Percentiles rank a stretch among this genome's conserved stretches.
These are phyloP conservation scores for Coturnix japonica DNA, from an alignment of 2,113 vertebrate genomes.

Conservation along the genomic window DNA sequence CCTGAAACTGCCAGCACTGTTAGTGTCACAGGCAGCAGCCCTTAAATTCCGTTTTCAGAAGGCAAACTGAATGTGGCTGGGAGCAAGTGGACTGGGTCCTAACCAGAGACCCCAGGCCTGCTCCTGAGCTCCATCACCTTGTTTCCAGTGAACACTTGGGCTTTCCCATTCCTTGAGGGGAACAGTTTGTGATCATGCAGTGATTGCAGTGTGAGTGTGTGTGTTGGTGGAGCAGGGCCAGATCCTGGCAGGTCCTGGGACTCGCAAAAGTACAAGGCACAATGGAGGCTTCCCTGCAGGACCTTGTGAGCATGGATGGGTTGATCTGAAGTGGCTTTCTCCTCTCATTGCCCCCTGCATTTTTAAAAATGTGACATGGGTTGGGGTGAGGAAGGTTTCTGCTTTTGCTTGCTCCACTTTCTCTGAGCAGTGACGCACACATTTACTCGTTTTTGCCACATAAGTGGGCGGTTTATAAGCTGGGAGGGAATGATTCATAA, in stretches of 20 bases:
- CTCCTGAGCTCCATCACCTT: not conserved
- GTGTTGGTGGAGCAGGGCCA: not conserved
- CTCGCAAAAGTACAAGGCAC: rapidly evolving
- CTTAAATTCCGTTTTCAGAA: conserved; percentile 30
- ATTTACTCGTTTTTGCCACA: not conserved
- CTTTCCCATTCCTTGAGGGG: not conserved
- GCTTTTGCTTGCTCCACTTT: not conserved
- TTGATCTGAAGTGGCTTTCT: not conserved
- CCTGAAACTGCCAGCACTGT: not conserved
- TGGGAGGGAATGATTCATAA: conserved; percentile 50
- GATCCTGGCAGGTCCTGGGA: rapidly evolving
- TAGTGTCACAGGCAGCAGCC: not conserved
- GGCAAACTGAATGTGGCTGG: not conserved
- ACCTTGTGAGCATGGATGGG: rapidly evolving
- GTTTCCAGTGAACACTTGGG: not conserved
- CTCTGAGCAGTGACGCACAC: not conserved
- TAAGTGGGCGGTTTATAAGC: conserved; percentile 31
- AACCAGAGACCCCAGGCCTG: not conserved
- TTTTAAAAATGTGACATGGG: not conserved
- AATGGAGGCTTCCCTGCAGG: not conserved
- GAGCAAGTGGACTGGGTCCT: not conserved
- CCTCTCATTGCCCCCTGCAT: not conserved
- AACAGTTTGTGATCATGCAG: not conserved
- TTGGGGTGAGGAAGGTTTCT: not conserved
- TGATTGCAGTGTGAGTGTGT: rapidly evolving